Evolutionary conservation across 2,113 vertebrate genomes (phyloP), one percentile per base, ranked within the genome.

Genomic region (Etheostoma cragini): DNA sequence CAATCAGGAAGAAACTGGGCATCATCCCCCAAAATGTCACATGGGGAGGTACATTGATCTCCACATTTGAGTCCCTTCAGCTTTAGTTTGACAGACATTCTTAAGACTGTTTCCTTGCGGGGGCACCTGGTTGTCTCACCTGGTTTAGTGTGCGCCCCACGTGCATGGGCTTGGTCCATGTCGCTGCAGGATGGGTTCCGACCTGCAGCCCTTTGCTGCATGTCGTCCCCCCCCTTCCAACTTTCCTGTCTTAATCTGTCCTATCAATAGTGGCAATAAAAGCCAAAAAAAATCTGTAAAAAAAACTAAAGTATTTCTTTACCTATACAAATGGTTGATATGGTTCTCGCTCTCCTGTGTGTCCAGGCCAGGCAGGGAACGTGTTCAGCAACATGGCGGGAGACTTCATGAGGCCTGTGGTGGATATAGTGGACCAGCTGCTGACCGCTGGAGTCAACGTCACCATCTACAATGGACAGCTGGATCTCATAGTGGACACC

Each of bases 401-500:
- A 75, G 98, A 99, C 90, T 99, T 99, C 88, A 99, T 99, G 98
- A 97, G 91, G 87, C 95, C 98, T 0, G 98, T 95, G 72, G 91
- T 98, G 63, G 92, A 95, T 82, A 83, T 96, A 0, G 97, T 99
- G 21, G 97, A 99, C 22, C 78, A 96, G 82, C 88, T 99, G 82
- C 89, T 99, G 91, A 85, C 80, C 13, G 95, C 95, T 0, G 96
- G 95, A 0, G 87, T 99, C 86, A 99, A 92, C 0, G 97, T 99
- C 69, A 98, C 96, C 0, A 89, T 99, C 72, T 99, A 99, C 76
- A 99, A 99, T 0, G 98, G 98, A 14, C 98, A 99, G 89, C 95
- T 99, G 64, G 98, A 99, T 88, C 97, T 99, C 80, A 99, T 99
- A 0, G 98, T 99, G 93, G 97, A 98, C 93, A 99, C 98, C 19